Base-by-base conservation (phyloP, 2,113 vertebrate species). In the Pseudopipra pipra region DNA sequence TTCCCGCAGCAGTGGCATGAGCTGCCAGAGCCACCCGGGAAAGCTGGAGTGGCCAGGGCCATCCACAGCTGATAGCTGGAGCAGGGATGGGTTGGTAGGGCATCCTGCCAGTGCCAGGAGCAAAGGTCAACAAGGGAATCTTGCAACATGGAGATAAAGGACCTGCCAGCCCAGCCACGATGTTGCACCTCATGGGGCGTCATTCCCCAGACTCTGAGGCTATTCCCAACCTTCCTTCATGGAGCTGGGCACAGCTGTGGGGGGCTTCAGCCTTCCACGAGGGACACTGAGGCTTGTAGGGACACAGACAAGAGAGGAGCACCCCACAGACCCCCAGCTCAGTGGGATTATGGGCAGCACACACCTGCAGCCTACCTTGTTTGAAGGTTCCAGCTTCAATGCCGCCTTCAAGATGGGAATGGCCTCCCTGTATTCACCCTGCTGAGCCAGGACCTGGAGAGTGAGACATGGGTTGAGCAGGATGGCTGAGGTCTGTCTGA, bases 371-470 rank as follows among this genome's bases (percentile, higher is more conserved):
- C 96, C 80, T 84, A 98, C 99, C 99, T 99, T 99, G 96, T 99
- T 99, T 37, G 98, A 99, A n/a, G 99, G 99, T 79, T 99, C 99
- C 97, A 99, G 97, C 96, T 99, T 99, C 96, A 99, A 91, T 0
- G 99, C 99, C 0, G 98, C 98, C 95, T 98, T 98, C 86, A 99
- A 52, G 73, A 98, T 99, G 82, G 98, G 98, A 89, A 99, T 99
- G 94, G 99, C 99, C 77, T 99, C 99, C 99, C 98, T 97, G 86
- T 98, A 99, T 49, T 99, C 99, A 0, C 99, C 99, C 95, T 99
- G 99, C 95, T 99, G 98, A 12, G 99, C 98, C 96, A 99, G 96
- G 7, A 99, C 99, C 99, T 99, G 90, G 2, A 59, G 37, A 11
- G 54, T 0, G 5, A 65, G 14, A 77, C 7, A 13, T 0, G 3